Conservation (phyloP, 2,888 invertebrate species). For the Acholoe squamosa region DNA sequence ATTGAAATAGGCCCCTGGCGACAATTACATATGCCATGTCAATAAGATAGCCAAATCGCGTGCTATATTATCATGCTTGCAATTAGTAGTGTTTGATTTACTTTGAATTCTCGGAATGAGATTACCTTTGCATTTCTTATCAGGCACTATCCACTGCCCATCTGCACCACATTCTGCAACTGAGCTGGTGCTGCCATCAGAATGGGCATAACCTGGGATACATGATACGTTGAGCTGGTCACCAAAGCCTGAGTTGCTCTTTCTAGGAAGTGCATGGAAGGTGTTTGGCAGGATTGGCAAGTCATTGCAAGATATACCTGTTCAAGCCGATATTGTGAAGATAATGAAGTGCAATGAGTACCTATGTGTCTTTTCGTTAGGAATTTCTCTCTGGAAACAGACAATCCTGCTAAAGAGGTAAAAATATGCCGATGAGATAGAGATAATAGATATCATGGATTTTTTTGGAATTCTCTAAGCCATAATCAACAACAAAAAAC, state of each 20-base stretch:
- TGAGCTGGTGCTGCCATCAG: background rate
- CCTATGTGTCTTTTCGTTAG: too few species aligned
- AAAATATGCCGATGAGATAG: background rate
- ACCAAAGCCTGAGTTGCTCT: background rate
- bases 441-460: background rate
- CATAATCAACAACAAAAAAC: background rate
- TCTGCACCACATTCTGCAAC: background rate
- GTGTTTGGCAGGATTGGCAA: background rate
- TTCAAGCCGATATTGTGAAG: background rate
- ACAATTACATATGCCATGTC: too few species aligned
- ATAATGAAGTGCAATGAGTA: too few species aligned
- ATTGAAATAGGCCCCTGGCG: too few species aligned
- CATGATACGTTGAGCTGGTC: background rate
- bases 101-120: too few species aligned
- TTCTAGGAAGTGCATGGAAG: background rate
- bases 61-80: too few species aligned
- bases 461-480: background rate
- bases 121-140: conserved; percentile 5
- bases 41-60: too few species aligned
- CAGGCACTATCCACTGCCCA: background rate
- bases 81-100: too few species aligned
- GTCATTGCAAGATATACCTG: background rate
- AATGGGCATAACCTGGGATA: background rate
- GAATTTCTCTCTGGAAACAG: too few species aligned
- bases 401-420: background rate